Evolutionary conservation across 1,140 invertebrate genomes (phyloP), one percentile per base, ranked within the genome.

Genomic region (Trichonephila inaurata): DNA sequence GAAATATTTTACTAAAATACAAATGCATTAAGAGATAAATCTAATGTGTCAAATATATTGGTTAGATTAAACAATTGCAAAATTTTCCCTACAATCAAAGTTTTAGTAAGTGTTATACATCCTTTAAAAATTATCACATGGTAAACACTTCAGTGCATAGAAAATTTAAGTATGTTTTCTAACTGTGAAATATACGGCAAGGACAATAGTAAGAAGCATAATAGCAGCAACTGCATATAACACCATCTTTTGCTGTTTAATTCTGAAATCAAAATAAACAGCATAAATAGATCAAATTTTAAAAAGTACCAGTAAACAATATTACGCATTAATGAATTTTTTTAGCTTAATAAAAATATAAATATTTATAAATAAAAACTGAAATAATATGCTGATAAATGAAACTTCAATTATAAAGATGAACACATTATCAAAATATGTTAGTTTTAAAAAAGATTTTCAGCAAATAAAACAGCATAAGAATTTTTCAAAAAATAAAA

Each of bases 141-240:
- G 28, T 40, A 14, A 5, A 33, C 16, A 69, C 24, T 69, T 8
- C n/a, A 24, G 7, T 24, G 24, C 24, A 40, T 40, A 18, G 28
- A 77, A 33, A 77, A 33, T 66, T 93, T 86, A 93, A 33, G 51
- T 88, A 51, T 93, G 92, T 64, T 93, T 93, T 28, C 92, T 19
- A 58, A 93, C 66, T 62, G 92, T 94, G 58, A 94, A 94, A 62
- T 85, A 94, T 69, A 94, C 72, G 14, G 88, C 87, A 16, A 90
- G 61, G 6, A 91, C 61, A 60, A 94, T 77, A 16, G 89, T 69
- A 58, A 90, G 24, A 58, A 94, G 24, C 16, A 94, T 91, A 21
- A 90, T 24, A 33, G 88, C 64, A 61, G 77, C 93, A 66, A 94
- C 93, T 40, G 24, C 81, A 91, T 90, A 94, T 60, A 94, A 33